A percentile compares a stretch with the other conserved stretches of the same genome.
Conservation (phyloP, 2,113 vertebrate genomes). For the Notiomystis cincta region DNA sequence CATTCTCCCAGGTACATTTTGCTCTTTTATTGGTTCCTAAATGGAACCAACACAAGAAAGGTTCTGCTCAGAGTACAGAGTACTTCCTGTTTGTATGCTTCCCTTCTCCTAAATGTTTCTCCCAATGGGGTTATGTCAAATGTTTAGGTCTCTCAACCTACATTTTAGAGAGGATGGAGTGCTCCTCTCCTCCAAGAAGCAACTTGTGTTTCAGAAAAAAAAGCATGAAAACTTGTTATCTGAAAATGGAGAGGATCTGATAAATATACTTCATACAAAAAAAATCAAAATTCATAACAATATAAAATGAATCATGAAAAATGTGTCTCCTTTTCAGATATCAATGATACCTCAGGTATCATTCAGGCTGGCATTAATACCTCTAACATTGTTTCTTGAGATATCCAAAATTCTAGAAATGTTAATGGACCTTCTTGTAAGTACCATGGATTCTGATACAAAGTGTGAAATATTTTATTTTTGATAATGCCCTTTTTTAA, state of each 20-base stretch:
- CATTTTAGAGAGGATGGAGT: background rate
- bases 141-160: background rate
- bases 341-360: background rate
- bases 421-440: background rate
- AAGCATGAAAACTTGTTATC: background rate
- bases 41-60: background rate
- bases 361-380: background rate
- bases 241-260: background rate
- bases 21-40: background rate
- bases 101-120: background rate
- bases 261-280: background rate
- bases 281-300: background rate
- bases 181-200: background rate
- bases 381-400: background rate
- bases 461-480: background rate
- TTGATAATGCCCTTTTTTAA: background rate
- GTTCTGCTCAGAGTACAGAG: background rate
- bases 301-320: background rate
- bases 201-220: background rate
- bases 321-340: background rate
- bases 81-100: background rate
- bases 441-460: background rate
- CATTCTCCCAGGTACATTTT: background rate
- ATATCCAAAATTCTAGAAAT: background rate
- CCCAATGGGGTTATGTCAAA: background rate